A percentile compares a stretch with the other conserved stretches of the same genome.
Evolutionary conservation across 1,140 invertebrate species (phyloP).

Genomic region (Drosophila sucinea): DNA sequence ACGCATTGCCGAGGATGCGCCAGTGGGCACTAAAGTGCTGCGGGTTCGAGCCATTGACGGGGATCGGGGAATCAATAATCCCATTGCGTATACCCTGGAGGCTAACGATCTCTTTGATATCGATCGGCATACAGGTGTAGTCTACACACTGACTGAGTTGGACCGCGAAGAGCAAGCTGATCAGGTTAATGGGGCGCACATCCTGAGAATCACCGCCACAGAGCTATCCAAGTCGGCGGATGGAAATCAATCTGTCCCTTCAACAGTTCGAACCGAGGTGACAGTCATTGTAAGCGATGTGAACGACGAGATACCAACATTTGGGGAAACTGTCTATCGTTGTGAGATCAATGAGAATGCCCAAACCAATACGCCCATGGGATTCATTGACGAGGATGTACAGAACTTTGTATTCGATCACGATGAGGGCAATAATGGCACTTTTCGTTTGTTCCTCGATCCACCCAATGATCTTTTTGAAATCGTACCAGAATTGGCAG

Average conservation of each 20-base stretch:
- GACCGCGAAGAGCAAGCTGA: conserved; percentile 92
- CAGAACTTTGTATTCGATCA: conserved; percentile 95
- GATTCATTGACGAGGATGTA: conserved; percentile 91
- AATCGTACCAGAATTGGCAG: conserved; percentile 92
- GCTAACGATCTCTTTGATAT: conserved; percentile 89
- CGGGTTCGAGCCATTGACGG: conserved; percentile 96
- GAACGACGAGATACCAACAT: conserved; percentile 96
- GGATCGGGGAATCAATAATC: conserved; percentile 95
- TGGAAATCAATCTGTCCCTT: conserved; percentile 85
- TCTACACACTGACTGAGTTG: conserved; percentile 90
- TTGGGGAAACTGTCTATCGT: conserved; percentile 90
- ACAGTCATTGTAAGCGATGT: conserved; percentile 97
- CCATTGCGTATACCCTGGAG: conserved; percentile 91
- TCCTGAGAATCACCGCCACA: conserved; percentile 91
- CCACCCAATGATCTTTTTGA: conserved; percentile 94
- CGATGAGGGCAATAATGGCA: conserved; percentile 97
- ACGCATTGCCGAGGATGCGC: conserved; percentile 92
- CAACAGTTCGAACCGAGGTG: conserved; percentile 93
- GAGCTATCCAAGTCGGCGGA: conserved; percentile 89
- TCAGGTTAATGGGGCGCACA: conserved; percentile 92
- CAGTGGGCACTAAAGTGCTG: conserved; percentile 90
- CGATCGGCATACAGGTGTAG: conserved; percentile 90
- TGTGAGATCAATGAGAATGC: conserved; percentile 97
- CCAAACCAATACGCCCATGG: conserved; percentile 94
- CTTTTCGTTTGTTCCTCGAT: conserved; percentile 92